Conservation (phyloP, 30 jellyfish, hydroid and myxozoan species). For the Nemopilema nomurai region DNA sequence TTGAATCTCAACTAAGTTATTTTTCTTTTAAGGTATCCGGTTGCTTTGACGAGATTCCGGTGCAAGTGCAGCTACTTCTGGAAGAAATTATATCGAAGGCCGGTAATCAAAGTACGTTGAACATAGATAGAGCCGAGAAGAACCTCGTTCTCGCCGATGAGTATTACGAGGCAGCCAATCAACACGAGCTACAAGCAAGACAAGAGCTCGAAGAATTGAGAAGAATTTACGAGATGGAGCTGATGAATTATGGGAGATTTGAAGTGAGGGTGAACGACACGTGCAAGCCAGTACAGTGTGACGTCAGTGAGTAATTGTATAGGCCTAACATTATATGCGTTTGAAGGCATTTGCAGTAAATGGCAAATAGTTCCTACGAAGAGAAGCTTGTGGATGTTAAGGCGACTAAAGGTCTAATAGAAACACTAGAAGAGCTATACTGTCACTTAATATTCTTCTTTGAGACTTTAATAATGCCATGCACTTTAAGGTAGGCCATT, state of each 20-base stretch:
- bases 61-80: slow-evolving; percentile 77
- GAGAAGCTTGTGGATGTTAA: no score
- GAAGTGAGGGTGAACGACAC: slow-evolving; percentile 93
- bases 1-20: not conserved
- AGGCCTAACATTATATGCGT: not conserved
- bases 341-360: not conserved
- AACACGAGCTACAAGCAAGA: slow-evolving; percentile 72
- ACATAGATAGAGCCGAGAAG: slow-evolving; percentile 90
- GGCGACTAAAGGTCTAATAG: no score
- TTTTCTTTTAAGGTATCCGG: slow-evolving; percentile 82
- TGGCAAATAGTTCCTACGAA: not conserved
- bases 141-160: slow-evolving; percentile 86
- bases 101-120: slow-evolving; percentile 93
- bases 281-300: slow-evolving; percentile 73
- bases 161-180: slow-evolving; percentile 80
- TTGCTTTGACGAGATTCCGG: slow-evolving; percentile 90
- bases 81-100: slow-evolving; percentile 80
- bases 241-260: slow-evolving; percentile 89
- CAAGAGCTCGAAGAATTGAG: slow-evolving; percentile 66
- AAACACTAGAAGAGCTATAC: no score
- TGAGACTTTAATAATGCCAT: no score
- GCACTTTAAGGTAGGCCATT: no score
- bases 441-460: no score
- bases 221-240: slow-evolving; percentile 66
- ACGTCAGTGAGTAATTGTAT: slow-evolving; percentile 65